These are phyloP conservation scores for Ranitomeya variabilis DNA, from an alignment of 2,113 vertebrate genomes.

Conservation along the genomic window DNA sequence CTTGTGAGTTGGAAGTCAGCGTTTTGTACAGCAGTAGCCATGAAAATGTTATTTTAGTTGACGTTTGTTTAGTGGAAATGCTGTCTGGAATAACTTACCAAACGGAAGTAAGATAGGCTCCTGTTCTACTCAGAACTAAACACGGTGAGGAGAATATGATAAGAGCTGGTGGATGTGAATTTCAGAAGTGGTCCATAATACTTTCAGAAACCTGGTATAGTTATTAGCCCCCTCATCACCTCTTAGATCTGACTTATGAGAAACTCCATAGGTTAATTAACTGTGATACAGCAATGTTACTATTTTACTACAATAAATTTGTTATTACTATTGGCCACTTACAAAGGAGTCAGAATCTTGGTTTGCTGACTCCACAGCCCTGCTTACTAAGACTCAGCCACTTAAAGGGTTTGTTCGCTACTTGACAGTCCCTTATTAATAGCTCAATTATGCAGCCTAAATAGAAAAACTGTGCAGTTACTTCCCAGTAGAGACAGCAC, in stretches of 20 bases:
- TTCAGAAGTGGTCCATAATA: not conserved
- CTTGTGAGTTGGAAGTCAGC: not conserved
- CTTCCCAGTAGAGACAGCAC: no score
- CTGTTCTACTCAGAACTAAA: not conserved
- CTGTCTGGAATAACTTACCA: not conserved
- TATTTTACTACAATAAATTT: not conserved
- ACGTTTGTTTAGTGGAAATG: conserved; percentile 6
- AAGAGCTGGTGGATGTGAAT: not conserved
- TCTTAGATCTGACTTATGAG: not conserved
- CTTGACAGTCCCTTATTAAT: no score
- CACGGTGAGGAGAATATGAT: not conserved
- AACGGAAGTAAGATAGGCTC: not conserved
- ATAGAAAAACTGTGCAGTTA: no score
- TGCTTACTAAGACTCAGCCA: no score
- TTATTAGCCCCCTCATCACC: not conserved
- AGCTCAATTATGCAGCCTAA: no score
- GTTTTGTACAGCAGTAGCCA: not conserved
- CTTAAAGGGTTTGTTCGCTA: no score
- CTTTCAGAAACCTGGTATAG: not conserved
- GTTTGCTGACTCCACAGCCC: no score
- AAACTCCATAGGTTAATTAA: not conserved
- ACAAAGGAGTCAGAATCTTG: no score
- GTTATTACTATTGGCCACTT: no score
- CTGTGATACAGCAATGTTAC: not conserved
- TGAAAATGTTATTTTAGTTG: conserved; percentile 2